Percentiles rank a stretch among this genome's conserved stretches.
These are phyloP conservation scores for Megalops atlanticus DNA, from an alignment of 2,113 vertebrate species.

Conservation along the genomic window DNA sequence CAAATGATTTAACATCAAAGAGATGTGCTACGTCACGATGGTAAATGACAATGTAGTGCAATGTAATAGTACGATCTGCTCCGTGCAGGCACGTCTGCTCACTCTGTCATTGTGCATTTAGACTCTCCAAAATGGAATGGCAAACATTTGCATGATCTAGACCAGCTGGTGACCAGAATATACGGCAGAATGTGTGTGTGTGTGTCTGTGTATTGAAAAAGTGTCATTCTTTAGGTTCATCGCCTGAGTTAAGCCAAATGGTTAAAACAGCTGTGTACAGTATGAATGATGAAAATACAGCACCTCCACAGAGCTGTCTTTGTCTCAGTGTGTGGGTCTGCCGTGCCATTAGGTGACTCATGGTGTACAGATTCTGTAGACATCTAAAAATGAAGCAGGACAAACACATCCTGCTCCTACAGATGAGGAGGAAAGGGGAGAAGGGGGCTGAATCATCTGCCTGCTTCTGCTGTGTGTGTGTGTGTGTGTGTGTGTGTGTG, in stretches of 20 bases:
- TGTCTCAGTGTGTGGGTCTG: background rate
- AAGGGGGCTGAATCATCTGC: background rate
- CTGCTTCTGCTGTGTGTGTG: background rate
- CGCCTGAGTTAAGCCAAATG: background rate
- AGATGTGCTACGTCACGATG: too few species aligned
- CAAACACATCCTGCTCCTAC: background rate
- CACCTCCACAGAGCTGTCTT: background rate
- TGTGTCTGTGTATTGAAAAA: background rate
- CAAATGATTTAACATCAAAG: too few species aligned
- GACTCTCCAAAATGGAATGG: background rate
- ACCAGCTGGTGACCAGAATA: background rate
- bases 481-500: background rate
- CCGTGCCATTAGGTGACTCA: background rate
- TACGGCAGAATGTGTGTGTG: background rate
- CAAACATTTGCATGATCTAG: background rate
- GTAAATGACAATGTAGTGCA: too few species aligned
- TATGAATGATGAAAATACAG: background rate
- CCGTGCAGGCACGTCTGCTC: too few species aligned
- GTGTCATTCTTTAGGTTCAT: too few species aligned
- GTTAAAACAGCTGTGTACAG: background rate
- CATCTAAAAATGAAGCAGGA: background rate
- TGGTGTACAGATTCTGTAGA: background rate
- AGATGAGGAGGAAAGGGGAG: background rate
- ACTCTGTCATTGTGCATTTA: background rate
- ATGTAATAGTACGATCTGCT: too few species aligned